Percentiles rank a stretch among this genome's conserved stretches.
phyloP scores from a whole-genome alignment of 2,888 invertebrate species.

The Oligia strigilis region DNA sequence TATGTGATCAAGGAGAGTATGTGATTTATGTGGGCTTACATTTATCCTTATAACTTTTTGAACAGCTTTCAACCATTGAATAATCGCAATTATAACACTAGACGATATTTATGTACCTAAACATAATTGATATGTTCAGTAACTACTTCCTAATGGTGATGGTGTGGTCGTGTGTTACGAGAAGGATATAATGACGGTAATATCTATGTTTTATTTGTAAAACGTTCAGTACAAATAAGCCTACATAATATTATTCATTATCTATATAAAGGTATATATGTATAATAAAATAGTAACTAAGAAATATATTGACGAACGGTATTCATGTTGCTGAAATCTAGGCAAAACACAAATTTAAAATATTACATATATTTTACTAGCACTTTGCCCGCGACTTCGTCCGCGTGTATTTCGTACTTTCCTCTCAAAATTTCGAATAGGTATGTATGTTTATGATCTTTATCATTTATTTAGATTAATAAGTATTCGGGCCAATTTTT shows the following conservation, averaged over 20 bases:
- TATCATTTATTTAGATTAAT: too few relatives aligned
- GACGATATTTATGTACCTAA: constrained; percentile 45
- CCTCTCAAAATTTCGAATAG: too few relatives aligned
- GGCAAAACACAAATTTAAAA: too few relatives aligned
- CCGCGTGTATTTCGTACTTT: too few relatives aligned
- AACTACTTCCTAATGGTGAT: constrained; percentile 36
- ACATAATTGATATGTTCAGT: constrained; percentile 43
- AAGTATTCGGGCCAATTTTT: too few relatives aligned
- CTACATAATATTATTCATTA: constrained; percentile 4
- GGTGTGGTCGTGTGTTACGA: constrained; percentile 15
- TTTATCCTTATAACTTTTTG: constrained; percentile 48
- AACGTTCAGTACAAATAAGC: background rate
- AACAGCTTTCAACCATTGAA: constrained; percentile 63
- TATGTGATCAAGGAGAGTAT: constrained; percentile 62
- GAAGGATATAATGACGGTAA: constrained; percentile 26
- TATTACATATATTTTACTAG: too few relatives aligned
- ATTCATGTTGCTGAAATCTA: too few relatives aligned
- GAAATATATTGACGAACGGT: too few relatives aligned
- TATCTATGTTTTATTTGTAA: constrained; percentile 4
- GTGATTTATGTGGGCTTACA: constrained; percentile 67
- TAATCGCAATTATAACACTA: constrained; percentile 57
- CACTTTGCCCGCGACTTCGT: too few relatives aligned
- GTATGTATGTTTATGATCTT: too few relatives aligned
- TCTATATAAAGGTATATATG: background rate
- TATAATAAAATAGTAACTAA: too few relatives aligned